Conservation (phyloP, 2,888 invertebrate genomes). For the Arenicola marina region DNA sequence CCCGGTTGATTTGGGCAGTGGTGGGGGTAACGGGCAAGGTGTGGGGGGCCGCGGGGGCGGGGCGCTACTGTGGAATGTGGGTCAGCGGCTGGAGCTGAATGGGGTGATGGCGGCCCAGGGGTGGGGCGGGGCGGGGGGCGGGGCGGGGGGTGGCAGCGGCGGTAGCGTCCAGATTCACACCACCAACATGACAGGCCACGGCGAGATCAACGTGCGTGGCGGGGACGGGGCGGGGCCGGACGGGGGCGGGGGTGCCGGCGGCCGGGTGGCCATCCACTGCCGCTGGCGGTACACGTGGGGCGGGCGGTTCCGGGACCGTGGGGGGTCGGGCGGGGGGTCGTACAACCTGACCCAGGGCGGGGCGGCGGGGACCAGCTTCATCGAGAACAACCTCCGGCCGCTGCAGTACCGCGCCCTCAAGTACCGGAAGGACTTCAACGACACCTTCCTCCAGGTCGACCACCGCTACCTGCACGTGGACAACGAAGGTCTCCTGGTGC, state of each 20-base stretch:
- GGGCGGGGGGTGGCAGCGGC: conserved; percentile 46
- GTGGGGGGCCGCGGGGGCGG: conserved; percentile 44
- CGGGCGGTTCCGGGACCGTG: conserved; percentile 39
- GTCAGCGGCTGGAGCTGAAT: conserved; percentile 42
- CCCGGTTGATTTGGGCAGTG: conserved; percentile 39
- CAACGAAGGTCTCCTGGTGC: conserved; percentile 37
- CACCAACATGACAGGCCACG: conserved; percentile 46
- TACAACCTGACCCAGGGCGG: conserved; percentile 31
- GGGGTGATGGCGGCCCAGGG: conserved; percentile 41
- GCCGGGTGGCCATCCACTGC: conserved; percentile 43
- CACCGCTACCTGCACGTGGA: conserved; percentile 40
- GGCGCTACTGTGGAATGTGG: conserved; percentile 39
- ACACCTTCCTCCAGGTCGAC: conserved; percentile 41
- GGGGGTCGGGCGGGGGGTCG: conserved; percentile 24
- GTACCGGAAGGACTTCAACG: conserved; percentile 33
- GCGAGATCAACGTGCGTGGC: conserved; percentile 41
- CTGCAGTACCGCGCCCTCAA: conserved; percentile 44
- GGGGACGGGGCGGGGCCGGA: conserved; percentile 37
- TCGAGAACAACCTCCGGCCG: conserved; percentile 44
- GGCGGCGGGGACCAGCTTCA: conserved; percentile 45
- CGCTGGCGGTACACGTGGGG: conserved; percentile 42
- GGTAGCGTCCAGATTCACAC: conserved; percentile 41
- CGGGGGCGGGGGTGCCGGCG: conserved; percentile 45
- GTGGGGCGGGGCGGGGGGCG: conserved; percentile 30
- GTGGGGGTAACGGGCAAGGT: conserved; percentile 44